Base-by-base conservation (phyloP, 1,140 invertebrate genomes). In the Macrocentrus cingulum region DNA sequence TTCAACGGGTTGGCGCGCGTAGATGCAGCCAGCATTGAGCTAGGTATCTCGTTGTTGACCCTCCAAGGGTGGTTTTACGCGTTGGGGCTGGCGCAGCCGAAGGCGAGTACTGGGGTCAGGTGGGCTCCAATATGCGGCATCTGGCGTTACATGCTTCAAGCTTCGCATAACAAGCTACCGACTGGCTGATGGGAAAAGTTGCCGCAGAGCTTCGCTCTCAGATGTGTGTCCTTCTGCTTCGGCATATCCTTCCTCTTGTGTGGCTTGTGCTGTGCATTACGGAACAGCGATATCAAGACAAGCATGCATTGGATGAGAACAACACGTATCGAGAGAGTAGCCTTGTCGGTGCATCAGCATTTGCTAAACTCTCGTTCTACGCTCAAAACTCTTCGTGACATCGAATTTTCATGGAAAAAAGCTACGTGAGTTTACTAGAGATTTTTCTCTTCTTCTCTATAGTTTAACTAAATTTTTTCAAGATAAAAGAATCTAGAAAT, bases 181-280 rank as follows among this genome's bases (percentile, higher is more conserved):
- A 67, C 66, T 69, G 67, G 67, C 62, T 77, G 75, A 79, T 77
- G 75, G 76, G 75, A 79, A 79, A 79, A 79, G 74, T 79, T 79
- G 74, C 68, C 69, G 65, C 65, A 68, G 72, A 70, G 74, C 70
- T n/a, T n/a, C n/a, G n/a, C n/a, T n/a, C n/a, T 72, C 68, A 68
- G 70, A 75, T 69, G 66, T 69, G 57, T 66, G 61, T n/a, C 22
- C 11, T 19, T 25, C 16, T 48, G 45, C 18, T 23, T 25, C 3
- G 11, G 36, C 13, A 39, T 39, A 39, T 39, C 13, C 36, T 8
- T 39, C 36, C 36, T 39, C 13, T 39, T 11, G 25, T 29, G 25
- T 29, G 25, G 25, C 25, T 29, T 29, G 9, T 29, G 25, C 25
- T 29, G 25, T 9, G 25, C 25, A 29, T 29, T 29, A 4, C 9